phyloP scores from a whole-genome alignment of 2,113 vertebrate species.

The Paraplagusia blochii region DNA sequence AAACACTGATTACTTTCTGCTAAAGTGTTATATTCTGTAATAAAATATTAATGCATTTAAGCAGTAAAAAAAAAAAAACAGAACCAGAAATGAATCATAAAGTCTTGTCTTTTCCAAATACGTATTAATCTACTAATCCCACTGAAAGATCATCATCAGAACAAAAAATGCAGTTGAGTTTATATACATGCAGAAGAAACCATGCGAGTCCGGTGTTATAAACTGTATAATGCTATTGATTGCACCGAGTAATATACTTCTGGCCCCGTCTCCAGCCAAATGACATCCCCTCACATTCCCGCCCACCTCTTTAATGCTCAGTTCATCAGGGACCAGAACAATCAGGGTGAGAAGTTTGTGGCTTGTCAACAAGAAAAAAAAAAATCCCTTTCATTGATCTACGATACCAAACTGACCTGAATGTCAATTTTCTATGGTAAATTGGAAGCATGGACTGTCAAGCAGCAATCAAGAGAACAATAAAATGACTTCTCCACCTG shows the following conservation, averaged over 20 bases:
- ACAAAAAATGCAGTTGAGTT: neutral
- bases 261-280: constrained; percentile 32
- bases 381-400: constrained; percentile 34
- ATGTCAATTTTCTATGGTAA: constrained; percentile 20
- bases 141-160: neutral
- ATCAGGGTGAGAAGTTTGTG: constrained; percentile 34
- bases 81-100: too few relatives aligned
- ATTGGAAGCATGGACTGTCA: constrained; percentile 16
- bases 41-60: too few relatives aligned
- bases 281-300: constrained; percentile 3
- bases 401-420: neutral
- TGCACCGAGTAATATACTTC: constrained; percentile 30
- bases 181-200: constrained; percentile 29
- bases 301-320: constrained; percentile 13
- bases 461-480: constrained; percentile 39
- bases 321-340: constrained; percentile 42
- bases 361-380: constrained; percentile 17
- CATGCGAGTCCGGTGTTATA: constrained; percentile 16
- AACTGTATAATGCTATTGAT: constrained; percentile 51
- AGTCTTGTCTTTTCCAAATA: neutral
- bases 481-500: constrained; percentile 15
- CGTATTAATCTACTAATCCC: neutral
- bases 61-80: too few relatives aligned
- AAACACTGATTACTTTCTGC: too few relatives aligned
- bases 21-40: too few relatives aligned